These are phyloP conservation scores for Hetaerina americana DNA, from an alignment of 1,140 invertebrate genomes.

Conservation along the genomic window DNA sequence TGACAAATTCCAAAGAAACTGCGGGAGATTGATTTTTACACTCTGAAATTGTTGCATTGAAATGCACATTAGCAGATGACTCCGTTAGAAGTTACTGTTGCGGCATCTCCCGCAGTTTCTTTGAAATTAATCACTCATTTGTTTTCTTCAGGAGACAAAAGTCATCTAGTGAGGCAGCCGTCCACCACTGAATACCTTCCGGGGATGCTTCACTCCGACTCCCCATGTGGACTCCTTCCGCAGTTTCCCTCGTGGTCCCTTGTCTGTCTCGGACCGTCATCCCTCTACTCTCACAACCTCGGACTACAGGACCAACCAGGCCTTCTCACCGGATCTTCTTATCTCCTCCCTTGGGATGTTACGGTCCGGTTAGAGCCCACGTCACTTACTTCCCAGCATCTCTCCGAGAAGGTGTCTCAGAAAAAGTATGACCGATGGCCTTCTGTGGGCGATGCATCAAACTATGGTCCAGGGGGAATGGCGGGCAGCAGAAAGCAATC, in stretches of 20 bases:
- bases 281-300: slow-evolving; percentile 79
- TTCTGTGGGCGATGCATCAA: background rate
- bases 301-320: slow-evolving; percentile 69
- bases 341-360: slow-evolving; percentile 91
- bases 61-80: no score
- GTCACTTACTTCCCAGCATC: background rate
- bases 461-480: background rate
- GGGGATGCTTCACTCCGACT: slow-evolving; percentile 73
- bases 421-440: slow-evolving; percentile 16
- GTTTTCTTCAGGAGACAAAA: slow-evolving; percentile 31
- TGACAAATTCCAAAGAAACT: no score
- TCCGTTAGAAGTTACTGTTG: no score
- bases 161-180: slow-evolving; percentile 49
- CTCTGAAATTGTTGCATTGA: no score
- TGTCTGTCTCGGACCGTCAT: slow-evolving; percentile 77
- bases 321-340: slow-evolving; percentile 78
- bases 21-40: no score
- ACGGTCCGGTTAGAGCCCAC: slow-evolving; percentile 41
- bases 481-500: background rate
- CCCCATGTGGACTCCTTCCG: slow-evolving; percentile 66
- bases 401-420: background rate
- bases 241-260: slow-evolving; percentile 89
- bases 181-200: slow-evolving; percentile 83
- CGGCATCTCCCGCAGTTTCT: no score
- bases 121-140: slow-evolving; percentile 4